These are phyloP conservation scores for Anthophora plumipes DNA, from an alignment of 2,888 invertebrate species.

Conservation along the genomic window DNA sequence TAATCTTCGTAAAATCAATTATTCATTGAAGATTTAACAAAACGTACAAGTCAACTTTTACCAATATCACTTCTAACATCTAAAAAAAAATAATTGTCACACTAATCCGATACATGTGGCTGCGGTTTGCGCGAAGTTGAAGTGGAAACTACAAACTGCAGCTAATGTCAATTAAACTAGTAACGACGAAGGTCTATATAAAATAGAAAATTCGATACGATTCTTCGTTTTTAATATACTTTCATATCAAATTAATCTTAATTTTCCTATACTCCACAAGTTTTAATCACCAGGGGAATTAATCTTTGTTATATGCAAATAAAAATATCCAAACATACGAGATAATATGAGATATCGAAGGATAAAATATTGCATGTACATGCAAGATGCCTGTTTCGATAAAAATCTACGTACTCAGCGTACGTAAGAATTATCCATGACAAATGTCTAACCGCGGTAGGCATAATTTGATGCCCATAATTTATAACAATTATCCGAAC, in stretches of 20 bases:
- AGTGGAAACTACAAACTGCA: constrained; percentile 6
- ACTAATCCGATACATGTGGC: background rate
- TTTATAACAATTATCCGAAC: constrained; percentile 7
- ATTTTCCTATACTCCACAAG: no score
- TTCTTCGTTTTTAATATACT: background rate
- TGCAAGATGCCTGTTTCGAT: background rate
- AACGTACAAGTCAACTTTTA: no score
- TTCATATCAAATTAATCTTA: no score
- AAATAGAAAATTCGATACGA: no score
- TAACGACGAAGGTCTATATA: no score
- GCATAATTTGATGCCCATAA: background rate
- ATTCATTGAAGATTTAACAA: no score
- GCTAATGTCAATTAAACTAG: constrained; percentile 4
- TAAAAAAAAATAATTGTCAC: background rate
- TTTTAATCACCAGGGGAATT: no score
- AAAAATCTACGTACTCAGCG: background rate
- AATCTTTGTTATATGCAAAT: background rate
- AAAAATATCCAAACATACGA: background rate
- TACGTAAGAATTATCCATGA: background rate
- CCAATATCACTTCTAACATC: no score
- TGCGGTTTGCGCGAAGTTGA: constrained; percentile 25
- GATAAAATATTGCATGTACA: background rate
- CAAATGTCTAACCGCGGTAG: background rate
- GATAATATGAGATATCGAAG: background rate
- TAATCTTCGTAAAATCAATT: no score